A percentile compares a stretch with the other conserved stretches of the same genome.
These are phyloP conservation scores for Tangara arthus DNA, from an alignment of 2,797 vertebrate genomes.

Conservation along the genomic window DNA sequence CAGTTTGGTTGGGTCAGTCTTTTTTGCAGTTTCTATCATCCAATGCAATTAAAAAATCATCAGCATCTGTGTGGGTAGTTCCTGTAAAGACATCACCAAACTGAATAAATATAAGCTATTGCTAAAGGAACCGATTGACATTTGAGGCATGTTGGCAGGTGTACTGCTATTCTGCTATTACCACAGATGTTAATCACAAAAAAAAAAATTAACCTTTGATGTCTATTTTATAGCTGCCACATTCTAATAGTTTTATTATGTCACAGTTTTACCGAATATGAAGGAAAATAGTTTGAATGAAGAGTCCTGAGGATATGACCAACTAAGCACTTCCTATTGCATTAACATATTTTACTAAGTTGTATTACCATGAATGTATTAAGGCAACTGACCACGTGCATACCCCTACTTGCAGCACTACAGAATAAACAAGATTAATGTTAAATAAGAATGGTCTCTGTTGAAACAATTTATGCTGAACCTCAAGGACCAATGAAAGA, in stretches of 20 bases:
- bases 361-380: background rate
- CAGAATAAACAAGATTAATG: background rate
- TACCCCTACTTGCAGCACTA: background rate
- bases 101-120: background rate
- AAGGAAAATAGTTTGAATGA: slow-evolving; percentile 42
- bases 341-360: background rate
- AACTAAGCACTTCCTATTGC: background rate
- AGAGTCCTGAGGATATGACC: background rate
- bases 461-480: background rate
- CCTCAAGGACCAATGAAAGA: slow-evolving; percentile 7
- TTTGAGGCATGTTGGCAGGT: background rate
- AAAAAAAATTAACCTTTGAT: background rate
- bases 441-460: background rate
- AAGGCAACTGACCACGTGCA: background rate
- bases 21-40: background rate
- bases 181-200: background rate
- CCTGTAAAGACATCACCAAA: background rate
- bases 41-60: slow-evolving; percentile 7
- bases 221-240: background rate
- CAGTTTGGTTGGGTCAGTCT: background rate
- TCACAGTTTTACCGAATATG: background rate
- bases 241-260: background rate
- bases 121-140: background rate
- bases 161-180: background rate
- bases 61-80: background rate